Evolutionary conservation across 2,113 vertebrate species (phyloP).

Genomic region (Elaphurus davidianus): DNA sequence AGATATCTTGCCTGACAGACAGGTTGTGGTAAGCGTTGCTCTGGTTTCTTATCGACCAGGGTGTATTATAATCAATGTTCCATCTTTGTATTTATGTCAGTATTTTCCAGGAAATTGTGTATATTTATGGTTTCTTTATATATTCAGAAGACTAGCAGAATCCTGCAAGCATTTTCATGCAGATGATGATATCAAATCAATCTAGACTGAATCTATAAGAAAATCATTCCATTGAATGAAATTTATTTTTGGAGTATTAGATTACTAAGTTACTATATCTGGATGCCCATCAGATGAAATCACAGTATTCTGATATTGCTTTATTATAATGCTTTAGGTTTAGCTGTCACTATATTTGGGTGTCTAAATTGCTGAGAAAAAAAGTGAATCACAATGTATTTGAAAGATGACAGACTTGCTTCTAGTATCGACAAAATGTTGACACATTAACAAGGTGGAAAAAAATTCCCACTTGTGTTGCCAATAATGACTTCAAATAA

Average conservation of each 20-base stretch:
- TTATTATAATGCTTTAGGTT: slow-evolving; percentile 36
- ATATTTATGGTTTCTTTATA: not conserved
- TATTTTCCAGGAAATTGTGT: slow-evolving; percentile 12
- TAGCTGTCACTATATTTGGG: not conserved
- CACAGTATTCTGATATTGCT: not conserved
- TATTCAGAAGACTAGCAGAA: not conserved
- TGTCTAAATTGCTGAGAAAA: not conserved
- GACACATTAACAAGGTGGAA: not conserved
- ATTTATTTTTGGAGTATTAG: not conserved
- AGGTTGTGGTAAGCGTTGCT: not conserved
- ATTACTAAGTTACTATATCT: not conserved
- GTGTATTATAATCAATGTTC: slow-evolving; percentile 12
- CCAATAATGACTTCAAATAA: not conserved
- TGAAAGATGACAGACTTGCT: not conserved
- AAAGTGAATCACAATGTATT: not conserved
- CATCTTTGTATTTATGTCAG: slow-evolving; percentile 1
- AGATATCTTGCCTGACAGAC: not conserved
- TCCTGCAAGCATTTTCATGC: not conserved
- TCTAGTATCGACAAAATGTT: not conserved
- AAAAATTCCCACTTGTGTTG: not conserved
- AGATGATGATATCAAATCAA: not conserved
- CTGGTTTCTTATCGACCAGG: not conserved
- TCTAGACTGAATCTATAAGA: not conserved
- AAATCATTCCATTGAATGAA: not conserved
- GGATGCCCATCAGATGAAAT: not conserved